Conservation (phyloP, 2,113 vertebrate genomes). For the Cercocebus atys region DNA sequence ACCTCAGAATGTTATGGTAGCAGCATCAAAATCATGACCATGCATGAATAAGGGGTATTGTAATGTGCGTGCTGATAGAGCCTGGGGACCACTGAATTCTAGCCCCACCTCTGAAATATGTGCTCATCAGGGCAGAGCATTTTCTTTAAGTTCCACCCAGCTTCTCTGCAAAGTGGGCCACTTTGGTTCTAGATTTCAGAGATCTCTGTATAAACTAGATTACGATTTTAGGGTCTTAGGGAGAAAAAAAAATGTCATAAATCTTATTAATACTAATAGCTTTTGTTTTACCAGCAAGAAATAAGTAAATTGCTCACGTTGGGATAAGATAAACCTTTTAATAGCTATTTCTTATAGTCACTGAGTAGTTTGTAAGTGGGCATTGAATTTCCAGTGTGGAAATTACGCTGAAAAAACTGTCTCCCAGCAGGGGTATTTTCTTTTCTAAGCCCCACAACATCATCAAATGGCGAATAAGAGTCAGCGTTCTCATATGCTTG, state of each 20-base stretch:
- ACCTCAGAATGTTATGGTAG: not conserved
- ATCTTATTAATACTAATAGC: not conserved
- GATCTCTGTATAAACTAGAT: not conserved
- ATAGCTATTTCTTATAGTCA: not conserved
- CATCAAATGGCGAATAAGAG: not conserved
- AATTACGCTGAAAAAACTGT: not conserved
- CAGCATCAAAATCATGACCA: not conserved
- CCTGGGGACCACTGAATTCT: not conserved
- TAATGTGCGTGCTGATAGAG: not conserved
- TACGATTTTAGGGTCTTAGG: not conserved
- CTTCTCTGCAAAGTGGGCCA: not conserved
- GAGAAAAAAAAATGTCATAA: not conserved
- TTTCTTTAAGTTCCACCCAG: not conserved
- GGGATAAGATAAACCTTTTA: not conserved
- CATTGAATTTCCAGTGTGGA: not conserved
- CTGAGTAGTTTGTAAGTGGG: not conserved
- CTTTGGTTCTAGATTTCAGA: not conserved
- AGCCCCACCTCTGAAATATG: accelerated
- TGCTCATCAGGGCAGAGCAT: not conserved
- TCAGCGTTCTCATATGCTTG: not conserved
- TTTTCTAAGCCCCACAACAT: not conserved
- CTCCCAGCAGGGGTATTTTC: not conserved
- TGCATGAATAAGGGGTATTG: accelerated
- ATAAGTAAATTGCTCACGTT: not conserved
- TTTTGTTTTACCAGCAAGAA: not conserved